These are phyloP conservation scores for Deilephila elpenor DNA, from an alignment of 2,888 invertebrate genomes.

Conservation along the genomic window DNA sequence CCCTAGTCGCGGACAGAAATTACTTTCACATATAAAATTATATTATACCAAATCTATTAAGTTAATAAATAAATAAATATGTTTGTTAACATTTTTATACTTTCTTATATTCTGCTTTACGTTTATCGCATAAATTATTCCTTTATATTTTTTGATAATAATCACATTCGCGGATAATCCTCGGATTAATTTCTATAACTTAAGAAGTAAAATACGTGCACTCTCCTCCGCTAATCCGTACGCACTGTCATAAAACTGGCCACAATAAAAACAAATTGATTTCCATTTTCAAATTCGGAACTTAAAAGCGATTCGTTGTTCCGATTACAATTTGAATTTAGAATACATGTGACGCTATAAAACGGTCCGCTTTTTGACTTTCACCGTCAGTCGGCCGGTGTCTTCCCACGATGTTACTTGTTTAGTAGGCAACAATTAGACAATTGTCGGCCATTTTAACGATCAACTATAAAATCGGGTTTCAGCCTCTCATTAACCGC, in stretches of 20 bases:
- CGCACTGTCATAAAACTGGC: slow-evolving; percentile 43
- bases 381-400: slow-evolving; percentile 71
- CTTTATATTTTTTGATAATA: slow-evolving; percentile 32
- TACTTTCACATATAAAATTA: slow-evolving; percentile 13
- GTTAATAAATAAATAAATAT: no score
- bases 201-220: background rate
- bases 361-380: slow-evolving; percentile 71
- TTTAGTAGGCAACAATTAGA: slow-evolving; percentile 81
- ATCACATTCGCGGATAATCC: slow-evolving; percentile 21
- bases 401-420: slow-evolving; percentile 80
- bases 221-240: slow-evolving; percentile 38
- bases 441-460: slow-evolving; percentile 83
- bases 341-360: slow-evolving; percentile 73
- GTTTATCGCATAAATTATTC: slow-evolving; percentile 36
- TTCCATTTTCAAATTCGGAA: slow-evolving; percentile 60
- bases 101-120: slow-evolving; percentile 19
- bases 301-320: slow-evolving; percentile 78
- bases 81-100: slow-evolving; percentile 23
- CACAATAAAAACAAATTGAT: slow-evolving; percentile 67
- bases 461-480: slow-evolving; percentile 81
- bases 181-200: slow-evolving; percentile 14
- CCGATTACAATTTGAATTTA: slow-evolving; percentile 71
- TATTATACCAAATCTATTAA: slow-evolving; percentile 20
- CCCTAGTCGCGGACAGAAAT: background rate
- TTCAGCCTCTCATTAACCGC: slow-evolving; percentile 82